These are phyloP conservation scores for Cyphomyrmex costatus DNA, from an alignment of 1,140 invertebrate genomes.

Conservation along the genomic window DNA sequence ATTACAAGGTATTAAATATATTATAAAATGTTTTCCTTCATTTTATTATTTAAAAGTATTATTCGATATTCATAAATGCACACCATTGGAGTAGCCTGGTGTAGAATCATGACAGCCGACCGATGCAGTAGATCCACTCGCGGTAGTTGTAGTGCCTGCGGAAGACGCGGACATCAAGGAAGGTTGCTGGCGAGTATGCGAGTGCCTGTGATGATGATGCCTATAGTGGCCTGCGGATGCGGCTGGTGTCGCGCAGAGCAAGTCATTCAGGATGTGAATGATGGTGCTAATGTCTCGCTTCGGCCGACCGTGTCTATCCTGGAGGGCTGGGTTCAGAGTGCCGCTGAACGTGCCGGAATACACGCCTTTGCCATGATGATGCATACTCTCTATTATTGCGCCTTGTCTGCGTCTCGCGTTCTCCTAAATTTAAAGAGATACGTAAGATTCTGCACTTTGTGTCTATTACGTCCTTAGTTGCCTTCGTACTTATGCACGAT, in stretches of 20 bases:
- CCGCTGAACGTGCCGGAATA: slow-evolving; percentile 95
- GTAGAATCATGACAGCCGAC: slow-evolving; percentile 71
- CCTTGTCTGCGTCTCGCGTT: slow-evolving; percentile 88
- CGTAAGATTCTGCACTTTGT: slow-evolving; percentile 7
- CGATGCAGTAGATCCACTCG: slow-evolving; percentile 66
- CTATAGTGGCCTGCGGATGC: slow-evolving; percentile 84
- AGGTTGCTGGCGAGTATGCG: slow-evolving; percentile 77
- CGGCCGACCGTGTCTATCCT: slow-evolving; percentile 95
- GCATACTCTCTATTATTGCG: slow-evolving; percentile 97
- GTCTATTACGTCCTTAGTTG: neutral
- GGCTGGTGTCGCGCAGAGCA: slow-evolving; percentile 94
- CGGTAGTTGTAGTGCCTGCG: slow-evolving; percentile 66
- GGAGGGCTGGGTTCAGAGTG: slow-evolving; percentile 96
- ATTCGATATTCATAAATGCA: neutral
- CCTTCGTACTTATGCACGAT: neutral
- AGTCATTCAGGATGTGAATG: slow-evolving; percentile 97
- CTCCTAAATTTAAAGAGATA: slow-evolving; percentile 77
- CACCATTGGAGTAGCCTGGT: slow-evolving; percentile 73
- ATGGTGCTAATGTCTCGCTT: slow-evolving; percentile 97
- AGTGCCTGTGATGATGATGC: slow-evolving; percentile 83
- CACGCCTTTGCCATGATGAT: slow-evolving; percentile 96
- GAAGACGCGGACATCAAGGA: slow-evolving; percentile 69
- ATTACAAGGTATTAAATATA: neutral
- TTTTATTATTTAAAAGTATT: slow-evolving; percentile 13
- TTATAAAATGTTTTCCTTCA: neutral